These are phyloP conservation scores for Cremastinae sp. DNA, from an alignment of 2,888 invertebrate species.

Conservation along the genomic window DNA sequence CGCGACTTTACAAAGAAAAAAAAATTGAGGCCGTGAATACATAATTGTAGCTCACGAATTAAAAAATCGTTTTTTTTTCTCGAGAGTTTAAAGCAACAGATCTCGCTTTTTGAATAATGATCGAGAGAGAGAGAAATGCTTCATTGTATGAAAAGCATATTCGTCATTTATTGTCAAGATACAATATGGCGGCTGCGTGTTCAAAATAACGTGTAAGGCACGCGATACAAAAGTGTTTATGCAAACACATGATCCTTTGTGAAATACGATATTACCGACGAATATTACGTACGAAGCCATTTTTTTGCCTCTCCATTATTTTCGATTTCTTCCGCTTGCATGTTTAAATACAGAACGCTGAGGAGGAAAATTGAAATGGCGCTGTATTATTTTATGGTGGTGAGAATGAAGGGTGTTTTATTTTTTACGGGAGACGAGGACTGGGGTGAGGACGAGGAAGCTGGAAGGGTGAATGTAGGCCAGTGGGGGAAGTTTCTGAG, in stretches of 20 bases:
- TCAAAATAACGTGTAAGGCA: conserved; percentile 6
- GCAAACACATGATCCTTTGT: conserved; percentile 4
- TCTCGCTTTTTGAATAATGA: background rate
- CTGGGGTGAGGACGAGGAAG: conserved; percentile 15
- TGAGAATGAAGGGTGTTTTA: background rate
- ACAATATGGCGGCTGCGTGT: conserved; percentile 51
- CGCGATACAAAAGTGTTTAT: conserved; percentile 24
- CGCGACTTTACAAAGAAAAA: background rate
- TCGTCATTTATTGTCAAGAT: conserved; percentile 7
- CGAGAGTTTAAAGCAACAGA: background rate
- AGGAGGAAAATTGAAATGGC: conserved; percentile 18
- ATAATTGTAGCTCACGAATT: too few relatives aligned
- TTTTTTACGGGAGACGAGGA: conserved; percentile 11
- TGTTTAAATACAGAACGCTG: too few relatives aligned
- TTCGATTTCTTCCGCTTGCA: too few relatives aligned
- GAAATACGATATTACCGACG: background rate
- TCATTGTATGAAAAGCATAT: conserved; percentile 17
- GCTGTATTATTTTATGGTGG: conserved; percentile 15
- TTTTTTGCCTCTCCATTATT: background rate
- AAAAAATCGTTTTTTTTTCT: background rate
- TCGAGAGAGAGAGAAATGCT: background rate
- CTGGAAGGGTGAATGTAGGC: conserved; percentile 54
- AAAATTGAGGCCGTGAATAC: background rate
- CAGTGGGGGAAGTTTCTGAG: conserved; percentile 55
- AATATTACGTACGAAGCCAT: background rate